A percentile compares a stretch with the other conserved stretches of the same genome.
Conservation (phyloP, 2,113 vertebrate species). For the Globicephala melas region DNA sequence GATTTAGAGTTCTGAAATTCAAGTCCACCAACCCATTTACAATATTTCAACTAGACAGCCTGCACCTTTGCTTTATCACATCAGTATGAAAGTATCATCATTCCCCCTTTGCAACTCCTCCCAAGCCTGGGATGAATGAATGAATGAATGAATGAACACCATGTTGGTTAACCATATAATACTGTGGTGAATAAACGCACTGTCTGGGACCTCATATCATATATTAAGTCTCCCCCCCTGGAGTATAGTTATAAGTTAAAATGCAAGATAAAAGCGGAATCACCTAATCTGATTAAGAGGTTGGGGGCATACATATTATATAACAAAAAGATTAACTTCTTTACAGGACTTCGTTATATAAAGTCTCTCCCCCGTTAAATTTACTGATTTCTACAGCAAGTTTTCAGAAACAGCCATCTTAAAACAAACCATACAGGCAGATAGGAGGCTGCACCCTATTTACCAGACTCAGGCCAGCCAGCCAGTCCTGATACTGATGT, state of each 20-base stretch:
- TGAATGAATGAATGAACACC: neutral
- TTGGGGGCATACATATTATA: neutral
- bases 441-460: neutral
- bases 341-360: neutral
- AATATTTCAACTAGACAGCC: neutral
- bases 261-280: neutral
- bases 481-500: neutral
- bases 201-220: no score
- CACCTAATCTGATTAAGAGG: neutral
- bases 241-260: neutral
- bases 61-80: fast-evolving
- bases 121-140: neutral
- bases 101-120: neutral
- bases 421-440: neutral
- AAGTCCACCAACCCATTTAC: neutral
- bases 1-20: neutral
- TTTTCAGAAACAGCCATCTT: neutral
- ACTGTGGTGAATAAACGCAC: neutral
- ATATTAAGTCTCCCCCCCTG: neutral
- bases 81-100: fast-evolving
- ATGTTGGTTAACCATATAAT: fast-evolving
- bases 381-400: neutral
- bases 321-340: neutral
- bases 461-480: neutral
- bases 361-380: neutral